Percentiles rank a stretch among this genome's conserved stretches.
Conservation (phyloP, 1,140 invertebrate genomes). For the Temnothorax curvispinosus region DNA sequence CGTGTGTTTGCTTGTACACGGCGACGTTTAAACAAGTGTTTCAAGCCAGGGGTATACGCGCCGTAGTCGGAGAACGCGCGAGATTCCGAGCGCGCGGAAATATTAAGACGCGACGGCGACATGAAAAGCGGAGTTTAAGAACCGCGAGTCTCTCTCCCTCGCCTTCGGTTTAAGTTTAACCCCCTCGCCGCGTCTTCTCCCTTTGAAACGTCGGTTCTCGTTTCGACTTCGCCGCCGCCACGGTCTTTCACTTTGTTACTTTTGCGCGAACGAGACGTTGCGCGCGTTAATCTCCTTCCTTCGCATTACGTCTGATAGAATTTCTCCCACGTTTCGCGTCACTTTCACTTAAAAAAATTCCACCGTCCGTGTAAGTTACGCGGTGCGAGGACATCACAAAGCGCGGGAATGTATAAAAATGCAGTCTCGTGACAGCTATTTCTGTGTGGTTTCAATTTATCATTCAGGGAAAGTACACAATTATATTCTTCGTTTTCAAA, state of each 20-base stretch:
- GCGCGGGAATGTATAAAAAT: too few relatives aligned
- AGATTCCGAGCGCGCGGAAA: slow-evolving; percentile 66
- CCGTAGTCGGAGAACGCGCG: slow-evolving; percentile 55
- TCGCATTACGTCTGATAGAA: slow-evolving; percentile 45
- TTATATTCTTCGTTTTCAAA: slow-evolving; percentile 15
- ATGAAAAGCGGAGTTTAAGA: slow-evolving; percentile 72
- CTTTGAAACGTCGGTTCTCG: slow-evolving; percentile 62
- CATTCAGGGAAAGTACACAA: not conserved
- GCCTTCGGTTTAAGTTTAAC: slow-evolving; percentile 70
- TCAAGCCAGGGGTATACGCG: slow-evolving; percentile 40
- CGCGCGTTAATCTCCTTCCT: slow-evolving; percentile 40
- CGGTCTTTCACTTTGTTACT: slow-evolving; percentile 66
- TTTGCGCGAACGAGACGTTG: slow-evolving; percentile 40
- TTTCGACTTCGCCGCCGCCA: slow-evolving; percentile 54
- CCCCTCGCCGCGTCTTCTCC: slow-evolving; percentile 54
- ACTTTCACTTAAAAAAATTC: slow-evolving; percentile 10
- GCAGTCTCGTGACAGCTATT: not conserved
- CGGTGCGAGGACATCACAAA: not conserved
- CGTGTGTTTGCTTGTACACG: slow-evolving; percentile 58
- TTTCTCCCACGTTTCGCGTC: slow-evolving; percentile 41
- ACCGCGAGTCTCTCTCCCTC: slow-evolving; percentile 50
- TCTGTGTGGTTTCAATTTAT: not conserved
- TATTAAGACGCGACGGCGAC: slow-evolving; percentile 64
- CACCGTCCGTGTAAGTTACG: not conserved
- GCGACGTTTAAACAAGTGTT: slow-evolving; percentile 59